These are phyloP conservation scores for Teleopsis dalmanni DNA, from an alignment of 1,140 invertebrate species.

Conservation along the genomic window DNA sequence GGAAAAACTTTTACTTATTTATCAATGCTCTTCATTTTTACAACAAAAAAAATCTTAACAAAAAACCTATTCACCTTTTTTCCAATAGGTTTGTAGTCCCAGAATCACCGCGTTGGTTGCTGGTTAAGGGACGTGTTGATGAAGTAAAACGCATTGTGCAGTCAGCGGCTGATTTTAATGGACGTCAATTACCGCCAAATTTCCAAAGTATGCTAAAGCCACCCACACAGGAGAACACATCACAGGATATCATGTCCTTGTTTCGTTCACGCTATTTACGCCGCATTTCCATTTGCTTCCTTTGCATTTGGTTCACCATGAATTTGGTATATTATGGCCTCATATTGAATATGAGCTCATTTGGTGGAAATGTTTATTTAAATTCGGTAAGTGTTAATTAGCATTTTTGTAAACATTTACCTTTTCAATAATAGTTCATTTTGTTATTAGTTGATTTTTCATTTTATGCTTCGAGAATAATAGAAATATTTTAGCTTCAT, in stretches of 20 bases:
- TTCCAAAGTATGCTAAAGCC: slow-evolving; percentile 54
- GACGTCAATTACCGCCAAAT: slow-evolving; percentile 51
- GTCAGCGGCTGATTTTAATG: slow-evolving; percentile 60
- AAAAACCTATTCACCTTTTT: not conserved
- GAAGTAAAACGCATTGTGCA: slow-evolving; percentile 62
- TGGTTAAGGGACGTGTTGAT: slow-evolving; percentile 62
- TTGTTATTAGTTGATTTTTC: too few relatives aligned
- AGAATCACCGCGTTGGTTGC: slow-evolving; percentile 77
- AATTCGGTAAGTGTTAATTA: slow-evolving; percentile 53
- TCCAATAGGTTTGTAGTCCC: slow-evolving; percentile 63
- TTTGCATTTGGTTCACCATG: slow-evolving; percentile 63
- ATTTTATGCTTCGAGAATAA: too few relatives aligned
- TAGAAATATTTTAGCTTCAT: too few relatives aligned
- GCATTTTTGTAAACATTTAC: too few relatives aligned
- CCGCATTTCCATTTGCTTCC: slow-evolving; percentile 58
- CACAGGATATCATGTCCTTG: slow-evolving; percentile 53
- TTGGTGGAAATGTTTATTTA: slow-evolving; percentile 61
- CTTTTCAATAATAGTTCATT: too few relatives aligned
- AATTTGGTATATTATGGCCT: slow-evolving; percentile 67
- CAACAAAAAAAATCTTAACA: too few relatives aligned
- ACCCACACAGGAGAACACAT: slow-evolving; percentile 42
- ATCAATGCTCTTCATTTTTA: too few relatives aligned
- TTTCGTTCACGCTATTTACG: slow-evolving; percentile 54
- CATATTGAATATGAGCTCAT: slow-evolving; percentile 61
- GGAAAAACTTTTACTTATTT: too few relatives aligned